Evolutionary conservation across 2,888 invertebrate genomes (phyloP).

Genomic region (Gortyna flavago): DNA sequence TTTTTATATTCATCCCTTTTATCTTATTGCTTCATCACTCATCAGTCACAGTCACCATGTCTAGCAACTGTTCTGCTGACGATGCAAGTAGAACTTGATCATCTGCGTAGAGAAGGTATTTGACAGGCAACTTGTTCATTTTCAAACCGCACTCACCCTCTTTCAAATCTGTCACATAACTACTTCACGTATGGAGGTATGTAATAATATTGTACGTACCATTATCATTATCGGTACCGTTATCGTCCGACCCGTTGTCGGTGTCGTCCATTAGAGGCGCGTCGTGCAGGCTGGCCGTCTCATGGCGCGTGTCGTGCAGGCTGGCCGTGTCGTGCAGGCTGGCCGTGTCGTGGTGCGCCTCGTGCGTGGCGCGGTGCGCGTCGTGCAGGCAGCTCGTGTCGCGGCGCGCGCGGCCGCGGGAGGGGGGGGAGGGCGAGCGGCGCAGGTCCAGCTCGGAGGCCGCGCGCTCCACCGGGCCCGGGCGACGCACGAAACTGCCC

Average conservation of each 20-base stretch:
- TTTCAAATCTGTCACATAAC: not conserved
- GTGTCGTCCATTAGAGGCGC: conserved; percentile 34
- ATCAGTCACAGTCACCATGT: too few relatives aligned
- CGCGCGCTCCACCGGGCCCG: conserved; percentile 32
- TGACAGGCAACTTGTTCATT: not conserved
- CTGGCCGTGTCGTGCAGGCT: conserved; percentile 1
- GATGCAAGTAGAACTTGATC: not conserved
- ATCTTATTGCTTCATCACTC: not conserved
- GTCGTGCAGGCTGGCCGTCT: conserved; percentile 53
- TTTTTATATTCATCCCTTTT: not conserved
- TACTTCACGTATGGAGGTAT: not conserved
- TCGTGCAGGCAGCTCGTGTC: not conserved
- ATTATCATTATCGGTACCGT: conserved; percentile 33
- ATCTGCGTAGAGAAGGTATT: not conserved
- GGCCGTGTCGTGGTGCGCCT: not conserved
- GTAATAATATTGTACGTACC: not conserved
- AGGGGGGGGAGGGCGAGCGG: not conserved
- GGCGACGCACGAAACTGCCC: conserved; percentile 42
- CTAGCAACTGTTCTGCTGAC: not conserved
- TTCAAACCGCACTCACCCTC: not conserved
- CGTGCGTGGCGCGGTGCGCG: not conserved
- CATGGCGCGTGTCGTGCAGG: not conserved
- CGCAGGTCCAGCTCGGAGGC: conserved; percentile 76
- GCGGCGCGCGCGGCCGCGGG: not conserved
- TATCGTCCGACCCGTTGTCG: conserved; percentile 18